Evolutionary conservation across 2,888 invertebrate species (phyloP), one percentile per base, ranked within the genome.

Genomic region (Napeogenes inachia): DNA sequence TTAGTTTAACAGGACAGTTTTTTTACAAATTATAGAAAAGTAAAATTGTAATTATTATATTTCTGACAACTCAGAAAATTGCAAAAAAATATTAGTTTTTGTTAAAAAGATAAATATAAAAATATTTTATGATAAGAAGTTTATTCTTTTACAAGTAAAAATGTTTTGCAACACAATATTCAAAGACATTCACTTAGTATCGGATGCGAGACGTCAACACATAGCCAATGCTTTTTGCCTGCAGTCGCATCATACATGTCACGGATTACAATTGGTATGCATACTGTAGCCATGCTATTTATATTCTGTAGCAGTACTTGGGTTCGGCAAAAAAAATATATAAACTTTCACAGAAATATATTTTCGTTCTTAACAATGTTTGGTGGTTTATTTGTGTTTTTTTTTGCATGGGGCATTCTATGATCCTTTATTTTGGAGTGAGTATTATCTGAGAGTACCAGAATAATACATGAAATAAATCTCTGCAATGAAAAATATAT

Each of bases 241-340:
- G 66, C 71, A 66, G 70, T 67, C 68, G 68, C 73, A 70, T 70
- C 67, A 67, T 68, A 68, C 63, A 68, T 70, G 72, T 72, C 70
- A 68, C 69, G 64, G 56, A 62, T 59, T 66, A 45, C 65, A 65
- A 82, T 85, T 80, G 75, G 80, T 81, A 82, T 82, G 81, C 84
- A 77, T 66, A 69, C 68, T 73, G 70, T 66, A 66, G 75, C 71
- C 68, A 71, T 76, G 78, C 76, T 73, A 81, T 82, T 80, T 79
- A 80, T 82, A 80, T 79, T 76, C 75, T 70, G 71, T 57, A 56
- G 33, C 64, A 61, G 47, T 54, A 33, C 59, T 60, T 57, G 63
- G 59, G 65, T 62, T 67, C 61, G 60, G 63, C 54, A 55, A 68
- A 67, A 21, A 21, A 61, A 60, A 58, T n/a, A 57, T 62, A 42